Evolutionary conservation across 1,140 invertebrate species (phyloP), one percentile per base, ranked within the genome.

Genomic region (Sarcophaga peregrina): DNA sequence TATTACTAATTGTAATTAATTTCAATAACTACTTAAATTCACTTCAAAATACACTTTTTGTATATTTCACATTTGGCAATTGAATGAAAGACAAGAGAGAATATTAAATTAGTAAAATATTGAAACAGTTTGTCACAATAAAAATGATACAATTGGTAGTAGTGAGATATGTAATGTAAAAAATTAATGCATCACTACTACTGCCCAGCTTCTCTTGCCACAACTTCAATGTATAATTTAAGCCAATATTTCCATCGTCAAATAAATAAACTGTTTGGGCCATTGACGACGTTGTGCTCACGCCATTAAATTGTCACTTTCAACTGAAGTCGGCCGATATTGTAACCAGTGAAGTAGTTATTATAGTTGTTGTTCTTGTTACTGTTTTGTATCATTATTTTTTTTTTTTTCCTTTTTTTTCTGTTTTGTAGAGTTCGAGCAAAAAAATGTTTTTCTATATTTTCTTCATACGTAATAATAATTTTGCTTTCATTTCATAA

Each of bases 271-370:
- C 47, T 47, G 75, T 78, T 50, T 50, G 75, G 75, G 47, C 75
- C 10, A 78, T 78, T 81, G 80, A 68, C 80, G 80, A 62, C 62
- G 80, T 68, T 72, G 46, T 72, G 80, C 80, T 81, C 80, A 72
- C 80, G 62, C 54, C 80, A 62, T 81, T 72, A 72, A 72, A 72
- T 48, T 81, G 80, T 81, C 80, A 68, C 80, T 68, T 62, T 81
- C 37, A 47, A 54, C 46, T 68, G 80, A 81, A 9, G 80, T n/a
- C 48, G 74, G 20, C 75, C 75, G 75, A 78, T 47, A 20, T 50
- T 47, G 75, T 78, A 47, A 76, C 13, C 73, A 75, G 8, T 20
- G 73, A 45, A n/a, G 37, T 47, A 17, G 37, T 81, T 81, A 8
- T 81, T 68, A 25, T 10, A 3, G 80, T 37, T 81, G 25, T 45